Evolutionary conservation across 2,113 vertebrate species (phyloP).

Genomic region (Sapayoa aenigma): DNA sequence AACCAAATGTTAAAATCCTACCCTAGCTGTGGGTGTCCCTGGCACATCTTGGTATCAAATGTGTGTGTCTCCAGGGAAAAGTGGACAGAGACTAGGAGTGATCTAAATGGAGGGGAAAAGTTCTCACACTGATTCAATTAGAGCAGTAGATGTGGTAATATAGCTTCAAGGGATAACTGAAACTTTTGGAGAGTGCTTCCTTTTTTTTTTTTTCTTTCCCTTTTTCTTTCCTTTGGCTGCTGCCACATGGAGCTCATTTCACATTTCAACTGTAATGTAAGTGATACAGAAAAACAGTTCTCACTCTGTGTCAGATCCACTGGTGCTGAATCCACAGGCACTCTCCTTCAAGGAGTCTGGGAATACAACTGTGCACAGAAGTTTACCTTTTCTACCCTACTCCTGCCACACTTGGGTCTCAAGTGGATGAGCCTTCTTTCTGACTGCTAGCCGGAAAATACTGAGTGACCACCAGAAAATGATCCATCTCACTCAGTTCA

Average conservation of each 20-base stretch:
- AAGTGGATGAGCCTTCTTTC: not conserved
- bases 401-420: not conserved
- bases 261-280: constrained; percentile 54
- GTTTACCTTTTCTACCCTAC: not conserved
- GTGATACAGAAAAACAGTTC: constrained; percentile 44
- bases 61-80: not conserved
- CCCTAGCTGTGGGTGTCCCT: not conserved
- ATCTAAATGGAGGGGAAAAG: constrained; percentile 40
- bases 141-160: constrained; percentile 63
- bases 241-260: constrained; percentile 74
- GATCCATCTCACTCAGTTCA: not conserved
- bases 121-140: constrained; percentile 75
- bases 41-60: constrained; percentile 4
- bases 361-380: not conserved
- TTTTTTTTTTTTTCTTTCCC: not conserved
- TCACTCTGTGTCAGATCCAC: constrained; percentile 19
- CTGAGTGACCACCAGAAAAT: not conserved
- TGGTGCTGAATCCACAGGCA: not conserved
- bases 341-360: not conserved
- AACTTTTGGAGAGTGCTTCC: constrained; percentile 42
- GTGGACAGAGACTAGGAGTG: constrained; percentile 23
- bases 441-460: not conserved
- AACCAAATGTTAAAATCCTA: not conserved
- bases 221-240: constrained; percentile 37
- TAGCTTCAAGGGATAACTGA: constrained; percentile 71